A percentile compares a stretch with the other conserved stretches of the same genome.
Evolutionary conservation across 2,888 invertebrate genomes (phyloP).

Genomic region (Mesochorus sp.): DNA sequence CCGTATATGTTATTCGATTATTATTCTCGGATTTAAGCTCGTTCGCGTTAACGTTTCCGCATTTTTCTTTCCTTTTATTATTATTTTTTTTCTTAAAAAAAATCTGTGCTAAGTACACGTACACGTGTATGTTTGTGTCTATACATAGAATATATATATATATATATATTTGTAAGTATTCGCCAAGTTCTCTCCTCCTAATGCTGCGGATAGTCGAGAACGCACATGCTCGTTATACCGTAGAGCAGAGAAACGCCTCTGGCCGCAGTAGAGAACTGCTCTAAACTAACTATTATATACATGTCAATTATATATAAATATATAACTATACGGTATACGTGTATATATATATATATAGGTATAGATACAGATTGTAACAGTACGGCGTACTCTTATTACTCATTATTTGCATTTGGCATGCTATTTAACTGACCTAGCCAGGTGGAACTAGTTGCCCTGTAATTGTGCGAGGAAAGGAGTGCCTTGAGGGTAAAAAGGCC

Average conservation of each 20-base stretch:
- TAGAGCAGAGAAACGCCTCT: conserved; percentile 49
- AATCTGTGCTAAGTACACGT: no score
- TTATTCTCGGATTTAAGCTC: background rate
- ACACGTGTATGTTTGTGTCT: no score
- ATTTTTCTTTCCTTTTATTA: background rate
- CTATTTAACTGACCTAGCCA: conserved; percentile 64
- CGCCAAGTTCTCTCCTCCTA: conserved; percentile 2
- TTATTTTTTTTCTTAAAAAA: no score
- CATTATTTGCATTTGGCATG: conserved; percentile 67
- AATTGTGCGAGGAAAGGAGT: conserved; percentile 66
- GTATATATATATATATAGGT: conserved; percentile 18
- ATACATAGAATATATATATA: no score
- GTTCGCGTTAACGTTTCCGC: background rate
- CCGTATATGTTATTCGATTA: conserved; percentile 23
- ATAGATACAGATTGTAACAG: conserved; percentile 37
- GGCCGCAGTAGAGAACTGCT: conserved; percentile 8
- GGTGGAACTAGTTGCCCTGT: conserved; percentile 67
- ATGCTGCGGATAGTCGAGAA: conserved; percentile 19
- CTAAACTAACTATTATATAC: conserved; percentile 13
- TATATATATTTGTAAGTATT: no score
- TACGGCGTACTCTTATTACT: conserved; percentile 42
- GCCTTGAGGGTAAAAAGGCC: conserved; percentile 61
- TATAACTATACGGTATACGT: background rate
- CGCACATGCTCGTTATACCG: conserved; percentile 39
- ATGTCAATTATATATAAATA: background rate